Base-by-base conservation (phyloP, 2,113 vertebrate genomes). In the Barnardius zonarius region DNA sequence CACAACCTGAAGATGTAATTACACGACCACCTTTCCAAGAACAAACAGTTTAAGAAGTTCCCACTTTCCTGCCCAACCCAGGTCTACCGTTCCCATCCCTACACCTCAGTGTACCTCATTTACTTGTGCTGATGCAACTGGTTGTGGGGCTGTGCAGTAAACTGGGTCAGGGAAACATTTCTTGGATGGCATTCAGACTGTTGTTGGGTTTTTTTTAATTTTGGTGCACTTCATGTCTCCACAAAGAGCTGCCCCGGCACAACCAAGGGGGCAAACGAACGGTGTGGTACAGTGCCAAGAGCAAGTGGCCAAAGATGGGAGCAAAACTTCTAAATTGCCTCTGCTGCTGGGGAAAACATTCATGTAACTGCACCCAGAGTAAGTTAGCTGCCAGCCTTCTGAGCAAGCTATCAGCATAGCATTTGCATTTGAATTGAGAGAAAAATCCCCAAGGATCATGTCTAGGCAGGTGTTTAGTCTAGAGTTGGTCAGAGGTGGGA, bases 391-490 rank as follows among this genome's bases (percentile, higher is more conserved):
- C 92, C 95, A 96, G 62, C 43, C 83, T 93, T 90, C 61, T 22
- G 83, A 95, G 94, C 69, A 68, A 96, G 77, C 5, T 79, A 97
- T 95, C 83, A 84, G 91, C 96, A 82, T 67, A 92, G 67, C 83
- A 97, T 96, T 95, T 96, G 94, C 94, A 95, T 97, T 84, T 90
- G 95, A 95, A 97, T 75, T 19, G 92, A 91, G 93, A 79, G 83
- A 72, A 96, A 97, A 97, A 95, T 96, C 95, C 96, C 95, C 94
- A 92, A 39, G 33, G 39, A 96, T 84, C 95, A 10, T 76, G 96
- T 79, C 88, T 87, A 64, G 92, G 94, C 96, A 96, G 88, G 95
- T 96, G 80, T 66, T 57, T 94, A 92, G 91, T 89, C 94, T 96
- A 57, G 83, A 93, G 94, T 79, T 97, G 96, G 96, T 95, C 96